phyloP scores from a whole-genome alignment of 2,113 vertebrate species.

The Baryphthengus martii region DNA sequence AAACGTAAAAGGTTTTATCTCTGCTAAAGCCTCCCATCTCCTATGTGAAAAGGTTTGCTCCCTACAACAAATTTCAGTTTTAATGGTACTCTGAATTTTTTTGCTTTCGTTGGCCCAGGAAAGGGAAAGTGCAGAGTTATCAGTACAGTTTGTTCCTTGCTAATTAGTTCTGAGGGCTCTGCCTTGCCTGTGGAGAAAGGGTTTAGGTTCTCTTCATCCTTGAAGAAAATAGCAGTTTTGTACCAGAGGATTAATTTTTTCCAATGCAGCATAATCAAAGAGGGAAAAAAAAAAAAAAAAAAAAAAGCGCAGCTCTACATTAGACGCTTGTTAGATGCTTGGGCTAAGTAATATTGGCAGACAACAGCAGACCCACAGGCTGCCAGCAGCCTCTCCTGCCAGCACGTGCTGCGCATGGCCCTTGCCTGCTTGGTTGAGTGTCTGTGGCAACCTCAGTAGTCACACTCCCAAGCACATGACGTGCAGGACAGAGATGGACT shows the following conservation, averaged over 20 bases:
- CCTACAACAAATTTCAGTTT: neutral
- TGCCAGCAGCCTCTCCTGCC: neutral
- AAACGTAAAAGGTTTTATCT: neutral
- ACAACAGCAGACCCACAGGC: neutral
- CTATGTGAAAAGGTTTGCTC: neutral
- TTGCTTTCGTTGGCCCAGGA: neutral
- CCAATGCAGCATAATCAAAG: neutral
- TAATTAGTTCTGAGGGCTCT: neutral
- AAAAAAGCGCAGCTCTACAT: neutral
- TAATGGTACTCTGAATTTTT: neutral
- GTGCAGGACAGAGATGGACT: neutral
- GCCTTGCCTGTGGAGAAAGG: neutral
- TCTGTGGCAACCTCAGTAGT: neutral
- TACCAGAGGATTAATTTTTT: neutral
- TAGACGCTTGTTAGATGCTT: neutral
- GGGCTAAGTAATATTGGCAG: neutral
- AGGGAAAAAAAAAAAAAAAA: neutral
- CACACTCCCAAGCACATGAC: neutral
- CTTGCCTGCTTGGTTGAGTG: neutral
- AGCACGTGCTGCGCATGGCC: fast-evolving
- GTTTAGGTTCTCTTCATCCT: neutral
- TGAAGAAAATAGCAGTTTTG: neutral
- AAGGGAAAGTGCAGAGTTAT: neutral
- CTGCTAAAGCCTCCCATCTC: neutral
- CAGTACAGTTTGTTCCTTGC: neutral